phyloP scores from a whole-genome alignment of 2,888 invertebrate species.

The Herminia tarsipennalis region DNA sequence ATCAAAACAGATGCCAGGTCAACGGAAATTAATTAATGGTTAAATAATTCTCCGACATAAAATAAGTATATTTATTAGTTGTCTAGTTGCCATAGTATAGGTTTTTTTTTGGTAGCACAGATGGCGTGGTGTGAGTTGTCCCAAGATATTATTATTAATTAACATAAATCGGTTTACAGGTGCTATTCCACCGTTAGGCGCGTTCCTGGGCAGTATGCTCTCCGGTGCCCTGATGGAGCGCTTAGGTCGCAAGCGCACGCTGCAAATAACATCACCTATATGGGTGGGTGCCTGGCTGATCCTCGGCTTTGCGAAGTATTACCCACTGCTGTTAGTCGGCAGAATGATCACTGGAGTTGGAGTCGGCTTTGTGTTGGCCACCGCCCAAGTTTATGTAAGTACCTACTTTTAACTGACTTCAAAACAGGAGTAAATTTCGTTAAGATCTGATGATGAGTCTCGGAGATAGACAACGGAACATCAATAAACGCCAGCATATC shows the following conservation, averaged over 20 bases:
- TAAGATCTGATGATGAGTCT: no score
- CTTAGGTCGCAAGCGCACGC: slow-evolving; percentile 80
- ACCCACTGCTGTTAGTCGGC: slow-evolving; percentile 79
- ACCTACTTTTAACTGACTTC: neutral
- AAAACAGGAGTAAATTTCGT: no score
- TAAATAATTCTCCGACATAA: no score
- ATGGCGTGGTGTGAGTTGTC: neutral
- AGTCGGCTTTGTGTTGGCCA: slow-evolving; percentile 85
- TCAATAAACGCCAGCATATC: no score
- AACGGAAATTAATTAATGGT: no score
- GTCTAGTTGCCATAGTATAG: no score
- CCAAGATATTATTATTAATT: neutral
- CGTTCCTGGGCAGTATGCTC: slow-evolving; percentile 82
- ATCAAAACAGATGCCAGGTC: no score
- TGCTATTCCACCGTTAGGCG: slow-evolving; percentile 85
- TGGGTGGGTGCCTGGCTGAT: slow-evolving; percentile 84
- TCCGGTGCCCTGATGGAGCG: slow-evolving; percentile 83
- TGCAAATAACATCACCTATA: slow-evolving; percentile 80
- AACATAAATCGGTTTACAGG: slow-evolving; percentile 54
- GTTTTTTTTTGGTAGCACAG: no score
- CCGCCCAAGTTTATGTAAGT: slow-evolving; percentile 88
- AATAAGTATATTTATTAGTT: no score
- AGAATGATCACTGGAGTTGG: slow-evolving; percentile 86
- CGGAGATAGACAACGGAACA: no score
- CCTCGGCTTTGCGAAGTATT: slow-evolving; percentile 79